phyloP scores from a whole-genome alignment of 2,888 invertebrate species.

The Orthosia gothica region DNA sequence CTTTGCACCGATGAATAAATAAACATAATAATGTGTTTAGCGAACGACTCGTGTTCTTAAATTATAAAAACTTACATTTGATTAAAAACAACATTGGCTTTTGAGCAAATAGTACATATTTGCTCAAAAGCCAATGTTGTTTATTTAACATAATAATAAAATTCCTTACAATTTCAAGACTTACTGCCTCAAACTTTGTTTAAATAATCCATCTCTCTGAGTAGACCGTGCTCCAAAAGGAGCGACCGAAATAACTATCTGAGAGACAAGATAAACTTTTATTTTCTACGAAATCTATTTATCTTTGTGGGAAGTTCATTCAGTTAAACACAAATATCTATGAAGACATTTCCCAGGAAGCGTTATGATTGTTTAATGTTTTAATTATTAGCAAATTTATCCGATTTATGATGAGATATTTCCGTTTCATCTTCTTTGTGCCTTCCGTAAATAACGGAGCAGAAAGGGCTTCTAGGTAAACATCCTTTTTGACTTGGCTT shows the following conservation, averaged over 20 bases:
- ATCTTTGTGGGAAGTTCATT: slow-evolving; percentile 30
- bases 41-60: slow-evolving; percentile 66
- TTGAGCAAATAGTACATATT: too few species aligned
- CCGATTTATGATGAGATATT: slow-evolving; percentile 25
- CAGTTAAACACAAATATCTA: slow-evolving; percentile 36
- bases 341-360: slow-evolving; percentile 20
- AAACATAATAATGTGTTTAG: slow-evolving; percentile 81
- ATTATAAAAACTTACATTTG: slow-evolving; percentile 33
- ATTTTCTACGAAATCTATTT: slow-evolving; percentile 37
- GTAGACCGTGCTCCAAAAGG: slow-evolving; percentile 44
- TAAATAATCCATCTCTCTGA: slow-evolving; percentile 46
- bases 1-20: slow-evolving; percentile 82
- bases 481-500: slow-evolving; percentile 44
- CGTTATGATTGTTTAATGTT: slow-evolving; percentile 17
- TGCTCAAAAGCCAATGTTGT: slow-evolving; percentile 16
- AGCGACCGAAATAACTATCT: slow-evolving; percentile 54
- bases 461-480: slow-evolving; percentile 38
- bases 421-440: slow-evolving; percentile 30
- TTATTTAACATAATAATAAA: slow-evolving; percentile 11
- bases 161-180: slow-evolving; percentile 31
- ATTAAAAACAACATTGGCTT: slow-evolving; percentile 32
- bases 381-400: slow-evolving; percentile 38
- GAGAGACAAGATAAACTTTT: slow-evolving; percentile 42
- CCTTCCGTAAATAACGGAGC: slow-evolving; percentile 37
- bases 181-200: slow-evolving; percentile 16